Percentiles rank a stretch among this genome's conserved stretches.
Conservation (phyloP, 2,888 invertebrate species). For the Cephus spinipes region DNA sequence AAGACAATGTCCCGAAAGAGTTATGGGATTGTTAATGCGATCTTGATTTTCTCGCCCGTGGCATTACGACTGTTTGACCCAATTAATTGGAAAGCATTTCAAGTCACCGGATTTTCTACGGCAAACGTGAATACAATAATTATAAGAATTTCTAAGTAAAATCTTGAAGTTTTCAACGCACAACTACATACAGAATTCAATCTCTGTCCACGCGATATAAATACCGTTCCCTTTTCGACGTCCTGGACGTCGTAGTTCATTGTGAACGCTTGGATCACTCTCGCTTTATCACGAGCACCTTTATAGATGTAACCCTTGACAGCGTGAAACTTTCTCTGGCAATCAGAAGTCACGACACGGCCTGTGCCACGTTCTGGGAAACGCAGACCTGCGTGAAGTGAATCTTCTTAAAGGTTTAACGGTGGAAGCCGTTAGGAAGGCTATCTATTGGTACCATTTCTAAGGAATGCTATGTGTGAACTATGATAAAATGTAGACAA, state of each 20-base stretch:
- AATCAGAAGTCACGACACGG: slow-evolving; percentile 22
- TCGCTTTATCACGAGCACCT: slow-evolving; percentile 26
- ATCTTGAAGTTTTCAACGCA: background rate
- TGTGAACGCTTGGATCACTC: slow-evolving; percentile 16
- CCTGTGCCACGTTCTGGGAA: slow-evolving; percentile 10
- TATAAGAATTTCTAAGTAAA: background rate
- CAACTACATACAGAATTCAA: background rate
- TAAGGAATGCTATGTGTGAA: background rate
- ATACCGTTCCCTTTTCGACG: background rate
- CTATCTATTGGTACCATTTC: background rate
- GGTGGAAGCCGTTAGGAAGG: background rate
- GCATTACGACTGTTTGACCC: background rate
- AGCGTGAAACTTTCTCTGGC: slow-evolving; percentile 23
- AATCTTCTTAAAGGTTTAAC: background rate
- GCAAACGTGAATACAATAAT: background rate
- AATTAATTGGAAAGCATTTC: background rate
- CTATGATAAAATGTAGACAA: background rate
- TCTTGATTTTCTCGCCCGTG: background rate
- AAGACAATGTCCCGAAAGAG: background rate
- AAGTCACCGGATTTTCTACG: background rate
- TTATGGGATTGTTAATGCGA: background rate
- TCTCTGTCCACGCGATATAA: background rate
- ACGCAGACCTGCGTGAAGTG: slow-evolving; percentile 2
- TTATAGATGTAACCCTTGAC: slow-evolving; percentile 13
- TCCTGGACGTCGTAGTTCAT: background rate